phyloP scores from a whole-genome alignment of 2,888 invertebrate species.

The Oscheius sp. region DNA sequence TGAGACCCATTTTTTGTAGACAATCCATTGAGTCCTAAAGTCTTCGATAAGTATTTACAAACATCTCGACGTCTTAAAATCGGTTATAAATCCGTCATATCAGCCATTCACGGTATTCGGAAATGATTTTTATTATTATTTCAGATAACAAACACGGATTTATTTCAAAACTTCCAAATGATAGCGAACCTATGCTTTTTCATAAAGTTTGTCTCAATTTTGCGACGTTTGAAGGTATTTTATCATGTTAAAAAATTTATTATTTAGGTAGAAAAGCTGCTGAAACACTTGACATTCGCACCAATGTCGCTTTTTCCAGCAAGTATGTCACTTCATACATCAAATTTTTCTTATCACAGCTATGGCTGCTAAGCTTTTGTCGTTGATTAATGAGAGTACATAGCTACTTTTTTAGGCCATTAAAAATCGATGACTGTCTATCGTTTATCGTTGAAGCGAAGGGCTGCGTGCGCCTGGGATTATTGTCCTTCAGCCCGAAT shows the following conservation, averaged over 20 bases:
- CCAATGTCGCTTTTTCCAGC: conserved; percentile 26
- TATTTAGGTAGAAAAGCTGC: conserved; percentile 8
- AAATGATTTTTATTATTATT: neutral
- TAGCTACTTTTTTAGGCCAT: conserved; percentile 1
- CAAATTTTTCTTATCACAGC: neutral
- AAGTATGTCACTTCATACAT: neutral
- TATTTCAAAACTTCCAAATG: neutral
- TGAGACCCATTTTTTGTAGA: neutral
- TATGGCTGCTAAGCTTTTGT: too few relatives aligned
- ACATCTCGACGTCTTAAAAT: conserved; percentile 6
- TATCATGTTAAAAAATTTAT: neutral
- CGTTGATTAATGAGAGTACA: too few relatives aligned
- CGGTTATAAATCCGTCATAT: conserved; percentile 19
- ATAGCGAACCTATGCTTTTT: conserved; percentile 8
- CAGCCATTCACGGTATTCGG: conserved; percentile 9
- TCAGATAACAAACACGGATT: conserved; percentile 15
- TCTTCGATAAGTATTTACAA: conserved; percentile 13
- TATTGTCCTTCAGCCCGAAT: neutral
- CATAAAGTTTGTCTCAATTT: conserved; percentile 7
- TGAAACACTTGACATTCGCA: conserved; percentile 11
- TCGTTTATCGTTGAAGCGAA: conserved; percentile 12
- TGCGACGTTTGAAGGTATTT: conserved; percentile 10
- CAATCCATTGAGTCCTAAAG: conserved; percentile 14
- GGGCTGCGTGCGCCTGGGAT: conserved; percentile 13
- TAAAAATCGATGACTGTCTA: conserved; percentile 10